Evolutionary conservation across 2,113 vertebrate species (phyloP), one percentile per base, ranked within the genome.

Genomic region (Chloropsis cyanopogon): DNA sequence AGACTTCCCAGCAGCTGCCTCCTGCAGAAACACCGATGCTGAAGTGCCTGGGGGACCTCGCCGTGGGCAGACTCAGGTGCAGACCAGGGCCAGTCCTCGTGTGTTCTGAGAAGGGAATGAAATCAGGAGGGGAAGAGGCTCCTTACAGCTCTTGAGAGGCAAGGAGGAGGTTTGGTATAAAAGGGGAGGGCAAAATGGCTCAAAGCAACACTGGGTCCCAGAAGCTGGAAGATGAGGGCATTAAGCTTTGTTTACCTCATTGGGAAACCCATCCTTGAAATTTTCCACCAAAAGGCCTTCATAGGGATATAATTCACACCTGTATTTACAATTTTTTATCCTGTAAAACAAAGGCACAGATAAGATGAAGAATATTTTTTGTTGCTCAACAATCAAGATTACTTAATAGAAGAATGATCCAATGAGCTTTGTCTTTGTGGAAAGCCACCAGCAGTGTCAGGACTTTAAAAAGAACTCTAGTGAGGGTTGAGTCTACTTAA

Each of bases 11-110:
- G 39, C 14, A 37, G 49, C 64, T 75, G 42, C 72, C 31, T 81
- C 3, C 2, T 86, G 61, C 69, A 37, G 66, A 44, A 87, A 23
- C 3, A 5, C 39, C 0, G 1, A 4, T 47, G 63, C 59, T 71
- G 39, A 26, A 69, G 85, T 46, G 61, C 42, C 63, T 73, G 78
- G 61, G 59, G 71, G 63, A 70, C 78, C 19, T 59, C 53, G 18
- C 77, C 39, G 19, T 8, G 80, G 93, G 63, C 42, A 70, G 37
- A 46, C 3, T 1, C 11, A 10, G 4, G 4, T 26, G 31, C 53
- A 73, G 39, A 26, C 29, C 37, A 68, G 72, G 79, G 44, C 37
- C 57, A 59, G 14, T 11, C 11, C 31, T 71, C 0, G 0, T 12
- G 49, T 52, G 71, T 54, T 87, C 41, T 42, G 21, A 29, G 70